Conservation (phyloP, 1,140 invertebrate species). For the Pectinophora gossypiella region DNA sequence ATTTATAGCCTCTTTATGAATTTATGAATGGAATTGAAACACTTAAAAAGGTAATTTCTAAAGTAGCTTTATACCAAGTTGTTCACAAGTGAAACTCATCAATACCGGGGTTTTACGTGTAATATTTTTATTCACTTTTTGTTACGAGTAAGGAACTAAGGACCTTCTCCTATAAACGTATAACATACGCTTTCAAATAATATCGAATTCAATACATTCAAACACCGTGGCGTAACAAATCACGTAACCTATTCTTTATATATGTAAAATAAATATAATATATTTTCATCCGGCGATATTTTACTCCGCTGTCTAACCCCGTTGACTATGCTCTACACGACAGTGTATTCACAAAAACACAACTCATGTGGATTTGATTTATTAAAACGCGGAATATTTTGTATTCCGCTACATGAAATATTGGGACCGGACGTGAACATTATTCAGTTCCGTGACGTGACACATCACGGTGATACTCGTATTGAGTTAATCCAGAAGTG, state of each 20-base stretch:
- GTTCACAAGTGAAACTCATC: too few species aligned
- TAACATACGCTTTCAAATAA: background rate
- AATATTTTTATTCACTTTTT: too few species aligned
- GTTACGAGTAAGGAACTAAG: too few species aligned
- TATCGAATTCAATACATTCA: background rate
- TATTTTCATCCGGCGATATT: background rate
- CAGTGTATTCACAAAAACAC: background rate
- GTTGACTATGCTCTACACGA: background rate
- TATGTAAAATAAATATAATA: background rate
- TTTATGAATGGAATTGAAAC: too few species aligned
- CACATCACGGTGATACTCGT: background rate
- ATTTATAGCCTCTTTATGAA: too few species aligned
- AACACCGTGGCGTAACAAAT: background rate
- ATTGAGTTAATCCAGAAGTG: background rate
- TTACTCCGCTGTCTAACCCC: background rate
- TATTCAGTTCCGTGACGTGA: background rate
- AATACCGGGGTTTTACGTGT: too few species aligned
- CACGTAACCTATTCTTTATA: slow-evolving; percentile 1
- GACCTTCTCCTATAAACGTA: too few species aligned
- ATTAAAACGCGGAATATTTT: background rate
- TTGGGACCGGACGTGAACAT: background rate
- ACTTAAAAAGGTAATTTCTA: too few species aligned
- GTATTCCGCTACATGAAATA: background rate
- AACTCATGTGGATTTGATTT: background rate
- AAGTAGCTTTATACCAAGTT: too few species aligned